These are phyloP conservation scores for Nebria brevicollis DNA, from an alignment of 2,888 invertebrate genomes.

Conservation along the genomic window DNA sequence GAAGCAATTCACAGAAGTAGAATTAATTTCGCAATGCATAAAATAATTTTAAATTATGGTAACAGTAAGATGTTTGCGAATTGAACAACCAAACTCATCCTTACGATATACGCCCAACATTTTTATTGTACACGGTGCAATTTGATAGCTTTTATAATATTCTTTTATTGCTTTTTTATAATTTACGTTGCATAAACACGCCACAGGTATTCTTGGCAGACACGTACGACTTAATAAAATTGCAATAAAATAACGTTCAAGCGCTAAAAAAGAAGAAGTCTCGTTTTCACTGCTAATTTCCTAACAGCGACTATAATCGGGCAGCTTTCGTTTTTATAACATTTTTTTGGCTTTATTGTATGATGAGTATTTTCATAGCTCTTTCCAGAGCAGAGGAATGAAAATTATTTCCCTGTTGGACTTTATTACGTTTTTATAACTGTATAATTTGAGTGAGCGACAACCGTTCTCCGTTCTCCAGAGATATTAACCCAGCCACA, in stretches of 20 bases:
- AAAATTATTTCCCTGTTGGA: conserved; percentile 40
- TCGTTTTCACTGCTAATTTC: background rate
- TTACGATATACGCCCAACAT: background rate
- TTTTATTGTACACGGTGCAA: conserved; percentile 28
- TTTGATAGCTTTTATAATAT: conserved; percentile 39
- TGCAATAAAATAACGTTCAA: conserved; percentile 24
- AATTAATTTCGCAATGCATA: background rate
- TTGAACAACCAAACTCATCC: background rate
- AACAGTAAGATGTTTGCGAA: background rate
- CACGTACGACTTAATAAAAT: conserved; percentile 41
- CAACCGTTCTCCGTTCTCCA: conserved; percentile 10
- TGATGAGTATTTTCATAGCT: background rate
- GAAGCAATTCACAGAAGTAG: background rate
- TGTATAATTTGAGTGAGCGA: conserved; percentile 34
- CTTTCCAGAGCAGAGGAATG: background rate
- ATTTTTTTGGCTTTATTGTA: background rate
- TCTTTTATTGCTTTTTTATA: conserved; percentile 41
- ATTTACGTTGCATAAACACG: conserved; percentile 34
- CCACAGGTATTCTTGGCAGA: conserved; percentile 25
- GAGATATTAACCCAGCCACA: conserved; percentile 4
- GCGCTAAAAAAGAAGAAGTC: background rate
- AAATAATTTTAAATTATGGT: background rate
- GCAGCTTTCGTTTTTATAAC: background rate
- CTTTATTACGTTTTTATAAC: conserved; percentile 37
- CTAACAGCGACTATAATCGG: background rate